Base-by-base conservation (phyloP, 2,113 vertebrate genomes). In the Oncorhynchus clarkii region DNA sequence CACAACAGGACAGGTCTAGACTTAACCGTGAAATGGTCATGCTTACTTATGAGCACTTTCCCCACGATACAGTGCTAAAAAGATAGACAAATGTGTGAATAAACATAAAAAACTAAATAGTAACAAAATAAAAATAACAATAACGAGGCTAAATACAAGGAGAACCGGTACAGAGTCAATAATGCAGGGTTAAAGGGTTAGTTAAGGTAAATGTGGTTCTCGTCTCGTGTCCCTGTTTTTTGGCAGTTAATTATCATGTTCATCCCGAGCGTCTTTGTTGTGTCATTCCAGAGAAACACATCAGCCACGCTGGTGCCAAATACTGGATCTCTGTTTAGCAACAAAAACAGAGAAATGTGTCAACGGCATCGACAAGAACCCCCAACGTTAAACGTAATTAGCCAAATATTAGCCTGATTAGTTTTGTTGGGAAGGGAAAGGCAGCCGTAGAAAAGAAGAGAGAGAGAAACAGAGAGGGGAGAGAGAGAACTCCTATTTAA, bases 321-420 rank as follows among this genome's bases (percentile, higher is more conserved):
- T 91, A 92, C 91, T 92, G 62, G 72, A 91, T 88, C 81, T 77
- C 82, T 93, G 91, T 93, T 94, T 93, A 89, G 89, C 85, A 87
- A 91, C 87, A 88, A 88, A 90, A 89, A 92, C 88, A 87, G 73
- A 84, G 85, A 89, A 90, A 93, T 90, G 91, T 94, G 92, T 92
- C 90, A 92, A 92, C 91, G 90, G 4, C 71, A 81, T 82, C 81
- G 51, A 86, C 86, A 20, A 79, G 89, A 87, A 87, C 88, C 90
- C 88, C 90, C 81, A 83, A 74, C 86, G 83, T 89, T 92, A 92
- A 84, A 93, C 88, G 89, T 92, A 93, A 93, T 93, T 93, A 94
- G 90, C 80, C 80, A 91, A 86, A 93, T 94, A 54, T 54, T 93
- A 93, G 90, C 82, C 88, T 86, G 88, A 90, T 90, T 77, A 85